A percentile compares a stretch with the other conserved stretches of the same genome.
Evolutionary conservation across 2,888 invertebrate genomes (phyloP).

Genomic region (Resseliella maxima): DNA sequence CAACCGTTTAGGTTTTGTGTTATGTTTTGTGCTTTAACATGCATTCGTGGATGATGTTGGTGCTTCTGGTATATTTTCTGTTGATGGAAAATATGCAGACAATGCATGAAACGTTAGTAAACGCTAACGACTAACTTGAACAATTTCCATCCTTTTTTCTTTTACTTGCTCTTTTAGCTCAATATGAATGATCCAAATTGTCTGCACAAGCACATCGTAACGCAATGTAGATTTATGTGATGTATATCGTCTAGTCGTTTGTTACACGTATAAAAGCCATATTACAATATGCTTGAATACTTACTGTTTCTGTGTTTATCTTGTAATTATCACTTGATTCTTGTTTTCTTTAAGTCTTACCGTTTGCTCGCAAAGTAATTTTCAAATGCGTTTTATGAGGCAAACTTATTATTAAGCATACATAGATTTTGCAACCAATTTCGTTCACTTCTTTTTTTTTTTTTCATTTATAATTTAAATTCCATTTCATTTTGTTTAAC

Average conservation of each 20-base stretch:
- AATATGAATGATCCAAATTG: background rate
- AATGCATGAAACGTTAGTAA: background rate
- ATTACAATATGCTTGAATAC: constrained; percentile 38
- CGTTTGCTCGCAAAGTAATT: background rate
- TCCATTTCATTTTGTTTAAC: too few species aligned
- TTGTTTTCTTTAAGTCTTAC: constrained; percentile 1
- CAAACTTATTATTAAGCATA: too few species aligned
- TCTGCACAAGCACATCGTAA: background rate
- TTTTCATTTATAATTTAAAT: too few species aligned
- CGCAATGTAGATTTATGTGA: constrained; percentile 44
- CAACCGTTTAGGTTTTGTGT: background rate
- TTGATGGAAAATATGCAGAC: background rate
- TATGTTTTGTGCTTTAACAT: background rate
- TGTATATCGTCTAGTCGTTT: constrained; percentile 51
- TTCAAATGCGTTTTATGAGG: background rate
- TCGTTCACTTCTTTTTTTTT: background rate
- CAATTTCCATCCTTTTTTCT: too few species aligned
- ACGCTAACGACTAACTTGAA: background rate
- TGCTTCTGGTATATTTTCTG: background rate
- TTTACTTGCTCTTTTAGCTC: background rate
- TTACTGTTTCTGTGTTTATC: constrained; percentile 47
- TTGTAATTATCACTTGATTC: constrained; percentile 43
- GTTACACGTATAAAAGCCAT: constrained; percentile 33
- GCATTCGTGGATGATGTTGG: background rate
- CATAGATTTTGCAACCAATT: too few species aligned